Base-by-base conservation (phyloP, 37 sponge, comb jelly and placozoan genomes). In the Aplysina aerophoba region DNA sequence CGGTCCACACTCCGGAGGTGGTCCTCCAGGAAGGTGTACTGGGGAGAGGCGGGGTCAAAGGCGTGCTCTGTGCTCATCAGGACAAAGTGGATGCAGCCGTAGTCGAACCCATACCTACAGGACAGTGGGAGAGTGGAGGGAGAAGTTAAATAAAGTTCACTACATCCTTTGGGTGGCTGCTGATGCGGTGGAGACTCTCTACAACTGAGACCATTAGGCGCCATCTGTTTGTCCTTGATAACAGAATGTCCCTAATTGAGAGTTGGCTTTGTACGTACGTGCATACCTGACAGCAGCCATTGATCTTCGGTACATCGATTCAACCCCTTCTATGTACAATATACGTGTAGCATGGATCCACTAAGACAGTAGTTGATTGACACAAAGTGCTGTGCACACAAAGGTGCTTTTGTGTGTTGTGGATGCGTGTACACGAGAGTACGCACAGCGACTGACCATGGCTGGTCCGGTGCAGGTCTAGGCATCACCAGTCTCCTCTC, bases 21-120 rank as follows among this genome's bases (percentile, higher is more conserved):
- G 24, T 41, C 33, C 34, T 67, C 87, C 6, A 94, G 87, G 55
- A 72, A 91, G 17, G 59, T 24, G 81, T 89, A 89, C 80, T 89
- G 89, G 0, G 55, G 30, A 17, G 92, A 91, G 25, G 37, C 56
- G 11, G 59, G 50, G 30, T 38, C 34, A 71, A 85, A 91, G 75
- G 82, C 87, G 35, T 91, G 92, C 83, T 94, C 95, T 0, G 95
- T 94, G 58, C 90, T 89, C 92, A 94, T 91, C 85, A 89, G 78
- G 17, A 91, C 63, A 35, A 94, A 74, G 83, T 94, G 95, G 39
- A 86, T 79, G 15, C 74, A 73, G 21, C 92, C 95, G 84, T 87
- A 91, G 60, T 86, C 85, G 34, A 89, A 86, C 0, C 88, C 85
- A 82, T 94, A 94, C 95, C 95, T 89, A 36, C 24, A 20, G 2